phyloP scores from a whole-genome alignment of 2,113 vertebrate species.

The Emydocephalus ijimae region DNA sequence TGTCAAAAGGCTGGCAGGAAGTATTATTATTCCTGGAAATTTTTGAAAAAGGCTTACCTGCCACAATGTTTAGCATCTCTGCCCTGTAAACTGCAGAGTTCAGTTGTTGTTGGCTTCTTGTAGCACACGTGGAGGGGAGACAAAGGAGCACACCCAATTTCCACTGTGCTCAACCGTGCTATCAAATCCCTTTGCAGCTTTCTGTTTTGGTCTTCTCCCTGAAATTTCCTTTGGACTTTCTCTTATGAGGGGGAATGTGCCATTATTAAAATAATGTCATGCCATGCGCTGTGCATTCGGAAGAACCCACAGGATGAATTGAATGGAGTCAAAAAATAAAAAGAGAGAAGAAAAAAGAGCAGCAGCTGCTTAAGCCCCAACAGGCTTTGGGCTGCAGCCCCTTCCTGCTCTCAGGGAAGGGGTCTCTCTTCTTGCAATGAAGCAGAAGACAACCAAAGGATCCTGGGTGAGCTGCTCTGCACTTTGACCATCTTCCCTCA shows the following conservation, averaged over 20 bases:
- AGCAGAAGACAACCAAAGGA: not conserved
- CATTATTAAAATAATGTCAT: not conserved
- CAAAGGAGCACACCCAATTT: not conserved
- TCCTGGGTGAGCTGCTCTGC: not conserved
- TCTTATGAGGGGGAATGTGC: fast-evolving
- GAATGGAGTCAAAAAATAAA: not conserved
- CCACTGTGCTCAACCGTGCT: not conserved
- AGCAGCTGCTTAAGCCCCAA: not conserved
- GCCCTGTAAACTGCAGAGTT: not conserved
- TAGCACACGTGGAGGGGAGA: not conserved
- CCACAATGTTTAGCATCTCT: not conserved
- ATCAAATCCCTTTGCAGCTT: not conserved
- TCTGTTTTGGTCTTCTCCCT: not conserved
- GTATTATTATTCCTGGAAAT: not conserved
- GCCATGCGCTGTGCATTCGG: not conserved
- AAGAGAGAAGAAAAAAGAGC: not conserved
- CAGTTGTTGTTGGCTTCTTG: not conserved
- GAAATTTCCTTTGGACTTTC: not conserved
- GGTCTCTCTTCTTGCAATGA: not conserved
- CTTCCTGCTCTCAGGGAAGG: not conserved
- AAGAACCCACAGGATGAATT: not conserved
- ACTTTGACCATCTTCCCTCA: not conserved
- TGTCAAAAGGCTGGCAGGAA: not conserved
- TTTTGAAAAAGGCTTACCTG: not conserved
- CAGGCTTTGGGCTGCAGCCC: not conserved